A percentile compares a stretch with the other conserved stretches of the same genome.
Evolutionary conservation across 2,797 vertebrate genomes (phyloP).

Genomic region (Pseudochirops cupreus): DNA sequence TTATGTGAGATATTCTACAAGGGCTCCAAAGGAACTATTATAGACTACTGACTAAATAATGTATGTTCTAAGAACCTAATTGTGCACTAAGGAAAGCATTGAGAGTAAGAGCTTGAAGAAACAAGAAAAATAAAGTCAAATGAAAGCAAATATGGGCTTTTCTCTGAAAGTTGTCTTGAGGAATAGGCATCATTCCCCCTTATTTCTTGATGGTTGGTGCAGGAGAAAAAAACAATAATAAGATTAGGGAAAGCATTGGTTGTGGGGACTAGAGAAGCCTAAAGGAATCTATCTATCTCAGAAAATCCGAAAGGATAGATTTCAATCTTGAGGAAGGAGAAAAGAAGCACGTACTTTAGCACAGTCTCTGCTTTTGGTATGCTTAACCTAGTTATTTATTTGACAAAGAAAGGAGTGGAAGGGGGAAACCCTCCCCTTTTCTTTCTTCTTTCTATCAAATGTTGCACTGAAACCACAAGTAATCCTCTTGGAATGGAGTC

Average conservation of each 20-base stretch:
- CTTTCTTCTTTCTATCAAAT: not conserved
- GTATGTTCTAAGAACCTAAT: conserved; percentile 73
- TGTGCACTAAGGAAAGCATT: conserved; percentile 48
- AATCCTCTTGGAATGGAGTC: not conserved
- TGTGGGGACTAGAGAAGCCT: conserved; percentile 11
- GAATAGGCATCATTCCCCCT: not conserved
- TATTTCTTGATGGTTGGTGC: conserved; percentile 26
- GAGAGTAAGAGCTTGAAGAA: not conserved
- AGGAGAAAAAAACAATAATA: not conserved
- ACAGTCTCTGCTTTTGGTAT: not conserved
- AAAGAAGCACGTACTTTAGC: not conserved
- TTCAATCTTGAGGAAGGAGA: not conserved
- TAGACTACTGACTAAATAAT: conserved; percentile 73
- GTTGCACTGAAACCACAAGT: not conserved
- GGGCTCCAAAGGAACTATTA: conserved; percentile 83
- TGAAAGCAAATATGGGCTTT: not conserved
- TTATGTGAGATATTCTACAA: conserved; percentile 79
- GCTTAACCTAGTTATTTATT: not conserved
- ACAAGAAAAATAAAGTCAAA: not conserved
- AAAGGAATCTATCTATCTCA: conserved; percentile 31
- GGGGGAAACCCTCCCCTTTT: no score
- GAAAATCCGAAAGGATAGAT: not conserved
- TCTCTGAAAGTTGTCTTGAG: not conserved
- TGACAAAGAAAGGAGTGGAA: not conserved
- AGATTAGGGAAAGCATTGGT: conserved; percentile 8